Evolutionary conservation across 2,797 vertebrate genomes (phyloP), one percentile per base, ranked within the genome.

Genomic region (Melanotaenia parkinsoni): DNA sequence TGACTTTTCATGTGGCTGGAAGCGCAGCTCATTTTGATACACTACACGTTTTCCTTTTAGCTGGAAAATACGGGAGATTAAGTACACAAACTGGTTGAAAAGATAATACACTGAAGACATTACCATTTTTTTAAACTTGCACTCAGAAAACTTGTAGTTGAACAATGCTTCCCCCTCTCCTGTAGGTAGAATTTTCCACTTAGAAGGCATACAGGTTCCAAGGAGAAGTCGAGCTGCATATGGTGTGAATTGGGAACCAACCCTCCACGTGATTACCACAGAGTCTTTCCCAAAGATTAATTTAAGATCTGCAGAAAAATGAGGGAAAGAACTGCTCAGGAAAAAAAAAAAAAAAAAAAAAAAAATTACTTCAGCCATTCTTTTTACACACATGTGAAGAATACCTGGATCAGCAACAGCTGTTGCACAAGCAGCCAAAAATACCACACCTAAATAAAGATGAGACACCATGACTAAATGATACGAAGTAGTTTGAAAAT

Each of bases 101-200:
- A 14, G 16, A 12, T 0, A 2, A 43, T 43, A 16, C 16, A 43
- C 40, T 43, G 40, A 45, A 7, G 7, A 20, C 5, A 13, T 70
- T 84, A 94, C 93, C 93, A 0, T 37, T 76, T 61, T 89, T 65
- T 32, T 90, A 72, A 95, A 93, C 43, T 35, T 88, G 81, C 94
- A 95, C 0, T 89, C 77, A 1, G 0, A 3, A 10, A 93, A 66
- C 0, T 11, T n/a, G 24, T 87, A 90, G 57, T 83, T n/a, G 66
- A 95, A 95, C 0, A 51, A 12, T 0, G 75, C 89, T 0, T 82
- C 69, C 0, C 84, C 79, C 3, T 81, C 86, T 56, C 88, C 91
- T 0, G 12, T 70, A 6, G 91, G 59, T 0, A 81, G 43, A 5
- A 60, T 26, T 0, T 51, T 47, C 2, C 92, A 80, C 1, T 12